Conservation (phyloP, 30 jellyfish, hydroid and myxozoan species). For the Nemopilema nomurai region DNA sequence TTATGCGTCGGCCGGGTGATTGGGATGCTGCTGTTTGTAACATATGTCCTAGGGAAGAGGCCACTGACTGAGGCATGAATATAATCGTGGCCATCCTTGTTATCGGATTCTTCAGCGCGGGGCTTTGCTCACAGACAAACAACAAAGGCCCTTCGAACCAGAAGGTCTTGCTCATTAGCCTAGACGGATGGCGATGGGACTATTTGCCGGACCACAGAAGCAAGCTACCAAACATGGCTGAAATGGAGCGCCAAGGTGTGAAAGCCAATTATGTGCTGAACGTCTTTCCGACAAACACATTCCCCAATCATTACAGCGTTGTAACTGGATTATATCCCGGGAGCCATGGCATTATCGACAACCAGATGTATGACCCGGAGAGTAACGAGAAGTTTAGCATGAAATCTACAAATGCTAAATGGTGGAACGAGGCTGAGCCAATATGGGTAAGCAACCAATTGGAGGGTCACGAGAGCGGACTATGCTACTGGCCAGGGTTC, state of each 20-base stretch:
- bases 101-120: neutral
- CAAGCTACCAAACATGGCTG: constrained; percentile 36
- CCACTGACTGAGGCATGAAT: neutral
- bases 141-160: constrained; percentile 11
- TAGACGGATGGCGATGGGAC: constrained; percentile 96
- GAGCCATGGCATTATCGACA: constrained; percentile 85
- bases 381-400: constrained; percentile 32
- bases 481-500: constrained; percentile 91
- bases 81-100: neutral
- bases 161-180: constrained; percentile 70
- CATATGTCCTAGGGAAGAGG: neutral
- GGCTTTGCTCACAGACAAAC: neutral
- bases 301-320: constrained; percentile 79
- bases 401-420: constrained; percentile 48
- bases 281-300: constrained; percentile 87
- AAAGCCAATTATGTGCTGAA: constrained; percentile 64
- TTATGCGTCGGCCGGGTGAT: too few species aligned
- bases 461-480: constrained; percentile 90
- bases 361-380: constrained; percentile 60
- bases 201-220: constrained; percentile 20
- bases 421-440: constrained; percentile 96
- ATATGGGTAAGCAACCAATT: constrained; percentile 86
- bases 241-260: constrained; percentile 65
- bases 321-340: constrained; percentile 93
- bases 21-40: too few species aligned